These are phyloP conservation scores for Catamblyrhynchus diadema DNA, from an alignment of 2,797 vertebrate species.

Conservation along the genomic window DNA sequence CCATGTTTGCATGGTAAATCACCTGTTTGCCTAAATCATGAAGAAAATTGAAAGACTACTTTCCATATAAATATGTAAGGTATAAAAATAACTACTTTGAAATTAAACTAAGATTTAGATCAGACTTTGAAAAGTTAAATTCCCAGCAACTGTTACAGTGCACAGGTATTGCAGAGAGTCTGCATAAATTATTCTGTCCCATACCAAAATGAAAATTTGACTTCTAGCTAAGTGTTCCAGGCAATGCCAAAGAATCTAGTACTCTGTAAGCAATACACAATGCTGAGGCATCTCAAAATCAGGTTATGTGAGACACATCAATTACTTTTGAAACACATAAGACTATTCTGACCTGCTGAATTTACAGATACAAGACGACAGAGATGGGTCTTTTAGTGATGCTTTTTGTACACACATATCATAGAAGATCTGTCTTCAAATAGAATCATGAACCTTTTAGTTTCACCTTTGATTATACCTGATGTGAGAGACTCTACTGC, in stretches of 20 bases:
- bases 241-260: neutral
- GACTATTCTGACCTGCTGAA: neutral
- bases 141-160: neutral
- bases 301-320: neutral
- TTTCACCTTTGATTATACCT: neutral
- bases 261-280: neutral
- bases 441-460: neutral
- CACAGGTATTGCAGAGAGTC: neutral
- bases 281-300: neutral
- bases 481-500: neutral
- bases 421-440: neutral
- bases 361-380: neutral
- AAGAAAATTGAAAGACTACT: conserved; percentile 19
- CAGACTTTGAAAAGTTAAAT: neutral
- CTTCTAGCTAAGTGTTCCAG: neutral
- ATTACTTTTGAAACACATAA: neutral
- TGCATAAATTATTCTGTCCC: neutral
- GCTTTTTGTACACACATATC: neutral
- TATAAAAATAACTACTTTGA: neutral
- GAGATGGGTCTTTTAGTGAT: neutral
- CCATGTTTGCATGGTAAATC: neutral
- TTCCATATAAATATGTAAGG: neutral
- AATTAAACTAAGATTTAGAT: neutral
- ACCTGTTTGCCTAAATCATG: conserved; percentile 48
- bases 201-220: neutral